These are phyloP conservation scores for Ischnura elegans DNA, from an alignment of 2,888 invertebrate species.

Conservation along the genomic window DNA sequence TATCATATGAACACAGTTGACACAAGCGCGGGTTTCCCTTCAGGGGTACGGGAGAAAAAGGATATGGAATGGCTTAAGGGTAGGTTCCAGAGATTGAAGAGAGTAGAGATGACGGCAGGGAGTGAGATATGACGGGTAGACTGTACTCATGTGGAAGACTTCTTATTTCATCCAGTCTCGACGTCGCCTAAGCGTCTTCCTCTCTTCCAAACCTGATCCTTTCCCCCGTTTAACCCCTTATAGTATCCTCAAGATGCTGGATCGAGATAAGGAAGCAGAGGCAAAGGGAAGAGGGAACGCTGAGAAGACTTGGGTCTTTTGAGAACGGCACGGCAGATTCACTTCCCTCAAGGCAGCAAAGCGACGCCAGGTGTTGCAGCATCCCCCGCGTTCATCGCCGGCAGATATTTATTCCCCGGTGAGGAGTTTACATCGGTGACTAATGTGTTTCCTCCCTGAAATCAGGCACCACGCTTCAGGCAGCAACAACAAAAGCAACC, in stretches of 20 bases:
- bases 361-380: neutral
- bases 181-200: slow-evolving; percentile 30
- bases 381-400: neutral
- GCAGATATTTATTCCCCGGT: slow-evolving; percentile 3
- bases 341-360: neutral
- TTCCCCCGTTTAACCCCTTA: neutral
- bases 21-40: too few relatives aligned
- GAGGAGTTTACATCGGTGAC: neutral
- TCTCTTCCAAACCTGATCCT: neutral
- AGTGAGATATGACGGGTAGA: neutral
- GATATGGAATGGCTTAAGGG: too few relatives aligned
- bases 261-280: neutral
- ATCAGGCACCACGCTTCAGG: neutral
- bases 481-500: neutral
- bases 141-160: slow-evolving; percentile 9
- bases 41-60: too few relatives aligned
- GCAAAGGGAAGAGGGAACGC: neutral
- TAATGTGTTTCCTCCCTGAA: neutral
- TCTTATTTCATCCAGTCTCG: slow-evolving; percentile 4
- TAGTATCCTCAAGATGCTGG: neutral
- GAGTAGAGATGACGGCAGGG: neutral
- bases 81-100: too few relatives aligned
- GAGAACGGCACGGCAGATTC: neutral
- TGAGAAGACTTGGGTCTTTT: neutral
- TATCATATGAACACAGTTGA: too few relatives aligned